phyloP scores from a whole-genome alignment of 2,113 vertebrate genomes.

The Ptyas mucosa region DNA sequence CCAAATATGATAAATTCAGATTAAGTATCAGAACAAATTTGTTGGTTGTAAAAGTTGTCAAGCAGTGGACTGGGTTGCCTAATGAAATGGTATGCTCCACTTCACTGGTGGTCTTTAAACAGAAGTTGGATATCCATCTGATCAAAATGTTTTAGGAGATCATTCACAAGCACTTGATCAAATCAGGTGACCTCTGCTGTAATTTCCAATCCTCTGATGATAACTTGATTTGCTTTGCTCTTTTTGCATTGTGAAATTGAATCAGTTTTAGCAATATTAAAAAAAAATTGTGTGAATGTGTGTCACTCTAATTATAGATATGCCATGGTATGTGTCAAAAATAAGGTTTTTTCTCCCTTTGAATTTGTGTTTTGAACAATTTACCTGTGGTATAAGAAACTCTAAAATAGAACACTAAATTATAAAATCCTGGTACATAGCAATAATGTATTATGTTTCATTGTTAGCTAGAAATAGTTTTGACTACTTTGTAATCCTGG shows the following conservation, averaged over 20 bases:
- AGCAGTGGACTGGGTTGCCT: neutral
- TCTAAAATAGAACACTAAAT: neutral
- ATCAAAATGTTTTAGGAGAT: neutral
- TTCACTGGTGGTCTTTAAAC: neutral
- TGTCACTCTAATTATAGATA: neutral
- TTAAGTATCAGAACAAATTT: neutral
- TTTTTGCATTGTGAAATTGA: slow-evolving; percentile 22
- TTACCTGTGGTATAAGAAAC: neutral
- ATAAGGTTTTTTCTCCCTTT: neutral
- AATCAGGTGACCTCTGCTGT: neutral
- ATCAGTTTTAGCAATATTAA: slow-evolving; percentile 15
- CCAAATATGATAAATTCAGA: neutral
- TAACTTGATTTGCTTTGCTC: slow-evolving; percentile 43
- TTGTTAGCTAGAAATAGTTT: neutral
- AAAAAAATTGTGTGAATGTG: neutral
- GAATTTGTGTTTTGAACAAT: neutral
- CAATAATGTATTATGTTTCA: neutral
- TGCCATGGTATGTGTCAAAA: neutral
- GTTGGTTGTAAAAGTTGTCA: neutral
- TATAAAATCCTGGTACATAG: neutral
- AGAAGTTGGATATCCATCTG: neutral
- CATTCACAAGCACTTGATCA: neutral
- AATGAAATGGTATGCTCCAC: too few relatives aligned
- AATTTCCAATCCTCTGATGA: neutral
- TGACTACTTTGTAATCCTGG: neutral